A percentile compares a stretch with the other conserved stretches of the same genome.
phyloP scores from a whole-genome alignment of 1,140 invertebrate species.

The Neocloeon triangulifer region DNA sequence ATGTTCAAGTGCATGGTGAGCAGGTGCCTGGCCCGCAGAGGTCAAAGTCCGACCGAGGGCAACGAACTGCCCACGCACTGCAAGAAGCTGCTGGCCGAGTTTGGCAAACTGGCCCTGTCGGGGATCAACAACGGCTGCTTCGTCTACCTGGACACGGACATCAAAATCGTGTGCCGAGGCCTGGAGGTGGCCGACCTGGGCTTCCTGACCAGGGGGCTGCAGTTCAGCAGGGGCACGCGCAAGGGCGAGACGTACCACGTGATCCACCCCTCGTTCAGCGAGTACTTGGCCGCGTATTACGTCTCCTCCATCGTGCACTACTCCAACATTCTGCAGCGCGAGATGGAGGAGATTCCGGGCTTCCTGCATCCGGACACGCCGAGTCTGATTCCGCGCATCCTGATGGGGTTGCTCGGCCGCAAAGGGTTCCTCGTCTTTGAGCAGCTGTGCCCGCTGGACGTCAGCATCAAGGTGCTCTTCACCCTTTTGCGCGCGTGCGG shows the following conservation, averaged over 20 bases:
- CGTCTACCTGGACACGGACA: slow-evolving; percentile 20
- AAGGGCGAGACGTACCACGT: slow-evolving; percentile 19
- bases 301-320: slow-evolving; percentile 25
- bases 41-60: no score
- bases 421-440: slow-evolving; percentile 22
- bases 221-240: slow-evolving; percentile 14
- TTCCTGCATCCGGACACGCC: slow-evolving; percentile 8
- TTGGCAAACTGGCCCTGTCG: slow-evolving; percentile 21
- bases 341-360: slow-evolving; percentile 23
- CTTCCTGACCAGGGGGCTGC: slow-evolving; percentile 18
- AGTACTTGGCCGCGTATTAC: slow-evolving; percentile 28
- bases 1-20: slow-evolving; percentile 19
- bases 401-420: slow-evolving; percentile 23
- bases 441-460: slow-evolving; percentile 22
- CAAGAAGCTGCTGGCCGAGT: slow-evolving; percentile 23
- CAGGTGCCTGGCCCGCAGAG: slow-evolving; percentile 12
- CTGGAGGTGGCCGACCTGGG: slow-evolving; percentile 20
- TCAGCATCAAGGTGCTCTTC: slow-evolving; percentile 22
- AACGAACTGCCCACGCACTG: slow-evolving; percentile 20
- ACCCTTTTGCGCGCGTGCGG: slow-evolving; percentile 23
- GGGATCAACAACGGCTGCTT: slow-evolving; percentile 19
- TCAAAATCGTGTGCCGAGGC: slow-evolving; percentile 14
- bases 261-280: slow-evolving; percentile 23
- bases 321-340: slow-evolving; percentile 22
- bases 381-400: slow-evolving; percentile 17